Conservation (phyloP, 2,888 invertebrate genomes). For the Melanostoma scalare region DNA sequence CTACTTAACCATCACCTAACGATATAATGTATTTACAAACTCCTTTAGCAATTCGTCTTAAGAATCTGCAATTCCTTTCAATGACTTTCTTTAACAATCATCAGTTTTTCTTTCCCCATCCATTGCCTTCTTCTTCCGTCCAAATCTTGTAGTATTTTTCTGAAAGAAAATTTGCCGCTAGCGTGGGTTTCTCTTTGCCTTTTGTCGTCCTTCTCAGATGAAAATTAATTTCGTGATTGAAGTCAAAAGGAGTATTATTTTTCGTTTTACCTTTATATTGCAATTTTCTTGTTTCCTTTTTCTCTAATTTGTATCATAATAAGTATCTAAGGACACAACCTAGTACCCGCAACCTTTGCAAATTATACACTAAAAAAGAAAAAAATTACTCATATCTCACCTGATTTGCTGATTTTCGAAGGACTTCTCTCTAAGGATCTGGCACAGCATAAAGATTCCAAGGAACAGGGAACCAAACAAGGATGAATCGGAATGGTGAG, state of each 20-base stretch:
- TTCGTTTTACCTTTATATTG: constrained; percentile 47
- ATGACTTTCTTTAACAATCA: constrained; percentile 25
- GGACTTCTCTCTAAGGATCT: constrained; percentile 54
- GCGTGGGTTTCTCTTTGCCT: neutral
- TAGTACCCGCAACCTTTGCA: constrained; percentile 50
- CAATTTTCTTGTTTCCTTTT: constrained; percentile 65
- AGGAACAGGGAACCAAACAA: constrained; percentile 31
- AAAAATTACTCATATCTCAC: constrained; percentile 47
- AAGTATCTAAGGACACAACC: constrained; percentile 38
- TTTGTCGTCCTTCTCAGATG: constrained; percentile 22
- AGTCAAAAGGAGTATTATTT: constrained; percentile 55
- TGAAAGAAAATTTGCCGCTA: constrained; percentile 33
- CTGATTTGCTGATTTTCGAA: constrained; percentile 71
- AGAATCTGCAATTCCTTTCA: constrained; percentile 19
- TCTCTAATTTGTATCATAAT: constrained; percentile 55
- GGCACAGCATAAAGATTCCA: constrained; percentile 40
- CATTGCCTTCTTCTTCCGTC: neutral
- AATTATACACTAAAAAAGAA: constrained; percentile 30
- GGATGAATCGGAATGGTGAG: constrained; percentile 24
- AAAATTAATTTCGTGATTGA: constrained; percentile 68
- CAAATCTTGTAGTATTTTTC: neutral
- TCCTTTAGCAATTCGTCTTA: constrained; percentile 10
- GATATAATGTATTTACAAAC: constrained; percentile 38
- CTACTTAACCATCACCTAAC: constrained; percentile 31
- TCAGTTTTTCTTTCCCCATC: constrained; percentile 16